phyloP scores from a whole-genome alignment of 2,113 vertebrate species.

The Dicentrarchus labrax region DNA sequence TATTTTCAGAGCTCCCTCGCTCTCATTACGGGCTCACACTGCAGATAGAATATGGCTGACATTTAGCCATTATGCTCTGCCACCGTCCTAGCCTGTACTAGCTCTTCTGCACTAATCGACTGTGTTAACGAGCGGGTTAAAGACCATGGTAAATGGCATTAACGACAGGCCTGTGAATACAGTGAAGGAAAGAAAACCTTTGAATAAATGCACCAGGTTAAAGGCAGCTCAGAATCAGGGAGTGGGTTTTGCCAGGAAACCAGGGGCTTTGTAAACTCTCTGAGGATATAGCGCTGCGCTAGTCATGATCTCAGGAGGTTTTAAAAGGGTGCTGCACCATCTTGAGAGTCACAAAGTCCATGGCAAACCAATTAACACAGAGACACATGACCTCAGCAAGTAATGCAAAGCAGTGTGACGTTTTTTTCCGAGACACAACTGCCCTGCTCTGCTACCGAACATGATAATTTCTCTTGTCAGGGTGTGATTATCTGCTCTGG shows the following conservation, averaged over 20 bases:
- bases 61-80: constrained; percentile 66
- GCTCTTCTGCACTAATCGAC: constrained; percentile 69
- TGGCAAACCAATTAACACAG: constrained; percentile 65
- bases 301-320: constrained; percentile 32
- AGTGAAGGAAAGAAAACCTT: constrained; percentile 42
- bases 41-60: constrained; percentile 73
- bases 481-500: constrained; percentile 73
- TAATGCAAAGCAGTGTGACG: constrained; percentile 62
- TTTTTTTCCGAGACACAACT: constrained; percentile 61
- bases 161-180: constrained; percentile 61
- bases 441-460: constrained; percentile 59
- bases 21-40: constrained; percentile 62
- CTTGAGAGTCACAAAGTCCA: constrained; percentile 38
- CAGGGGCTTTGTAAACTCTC: constrained; percentile 23
- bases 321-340: constrained; percentile 15
- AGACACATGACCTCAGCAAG: constrained; percentile 57
- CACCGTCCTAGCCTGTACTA: constrained; percentile 26
- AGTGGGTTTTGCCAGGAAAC: constrained; percentile 20
- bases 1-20: constrained; percentile 69
- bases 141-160: constrained; percentile 49
- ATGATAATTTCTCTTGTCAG: constrained; percentile 72
- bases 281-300: constrained; percentile 14
- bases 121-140: constrained; percentile 69
- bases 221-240: constrained; percentile 8
- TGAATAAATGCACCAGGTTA: constrained; percentile 28